Conservation (phyloP, 2,888 invertebrate genomes). For the Tolmerus cingulatus region DNA sequence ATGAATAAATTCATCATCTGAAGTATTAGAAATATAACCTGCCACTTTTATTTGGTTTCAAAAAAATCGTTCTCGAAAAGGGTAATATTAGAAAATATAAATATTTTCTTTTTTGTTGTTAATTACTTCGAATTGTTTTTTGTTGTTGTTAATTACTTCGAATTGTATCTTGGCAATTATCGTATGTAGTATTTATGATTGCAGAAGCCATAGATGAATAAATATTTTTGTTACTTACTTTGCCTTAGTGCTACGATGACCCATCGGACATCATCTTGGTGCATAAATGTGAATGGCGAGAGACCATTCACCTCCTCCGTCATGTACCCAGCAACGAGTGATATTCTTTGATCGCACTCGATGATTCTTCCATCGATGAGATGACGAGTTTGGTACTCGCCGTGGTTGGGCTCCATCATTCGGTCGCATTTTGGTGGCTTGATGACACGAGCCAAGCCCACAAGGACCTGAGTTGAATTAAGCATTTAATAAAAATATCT, state of each 20-base stretch:
- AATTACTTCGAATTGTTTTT: too few species aligned
- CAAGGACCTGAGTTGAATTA: conserved; percentile 66
- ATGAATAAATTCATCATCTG: too few species aligned
- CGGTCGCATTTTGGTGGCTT: conserved; percentile 74
- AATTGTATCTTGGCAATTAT: too few species aligned
- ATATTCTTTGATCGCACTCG: conserved; percentile 90
- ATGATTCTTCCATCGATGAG: conserved; percentile 88
- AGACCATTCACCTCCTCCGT: conserved; percentile 87
- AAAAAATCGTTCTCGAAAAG: too few species aligned
- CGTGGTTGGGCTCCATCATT: conserved; percentile 73
- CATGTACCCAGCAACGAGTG: conserved; percentile 87
- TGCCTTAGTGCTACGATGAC: conserved; percentile 86
- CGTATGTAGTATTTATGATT: background rate
- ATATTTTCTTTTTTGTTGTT: too few species aligned
- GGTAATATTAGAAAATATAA: too few species aligned
- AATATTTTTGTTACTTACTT: conserved; percentile 67
- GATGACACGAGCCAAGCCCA: conserved; percentile 77
- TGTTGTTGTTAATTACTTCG: too few species aligned
- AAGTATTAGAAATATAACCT: too few species aligned
- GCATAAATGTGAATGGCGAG: conserved; percentile 90
- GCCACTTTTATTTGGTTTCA: too few species aligned
- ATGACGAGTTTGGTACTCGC: conserved; percentile 91
- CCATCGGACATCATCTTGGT: conserved; percentile 88
- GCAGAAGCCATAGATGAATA: background rate
- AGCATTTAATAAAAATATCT: background rate